Evolutionary conservation across 2,888 invertebrate genomes (phyloP), one percentile per base, ranked within the genome.

Genomic region (Cheilosia vulpina): DNA sequence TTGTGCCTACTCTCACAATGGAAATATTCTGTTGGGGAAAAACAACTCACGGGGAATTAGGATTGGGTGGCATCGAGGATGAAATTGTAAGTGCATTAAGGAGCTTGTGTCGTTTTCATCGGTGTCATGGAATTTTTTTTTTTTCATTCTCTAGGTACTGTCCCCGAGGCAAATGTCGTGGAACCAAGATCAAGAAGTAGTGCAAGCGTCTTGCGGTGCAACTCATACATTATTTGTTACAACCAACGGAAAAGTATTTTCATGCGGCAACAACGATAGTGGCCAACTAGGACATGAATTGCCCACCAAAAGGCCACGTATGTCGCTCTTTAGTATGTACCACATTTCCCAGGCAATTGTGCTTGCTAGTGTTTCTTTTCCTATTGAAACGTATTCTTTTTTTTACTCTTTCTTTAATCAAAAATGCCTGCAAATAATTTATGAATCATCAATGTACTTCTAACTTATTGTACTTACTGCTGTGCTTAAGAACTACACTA

Each of bases 191-290:
- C 92, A 92, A 71, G 92, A 93, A 87, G 92, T 95, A 2, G 90
- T 92, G 58, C 92, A 93, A 71, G 93, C 94, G 58, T 95, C 96
- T 5, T 96, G 98, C 89, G 98, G 98, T 24, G 95, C 96, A 88
- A 95, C 95, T 88, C 98, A 98, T 91, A 96, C 97, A 0, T 91
- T 98, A 15, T 94, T 98, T 87, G 93, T 98, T 0, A 95, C 96
- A 0, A 93, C 93, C 78, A 94, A 95, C 90, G 98, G 98, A 11
- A 94, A 95, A 89, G 93, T 98, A 6, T 98, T 95, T 92, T 96
- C 98, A 2, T 98, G 98, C 93, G 99, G 99, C 1, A 96, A 94
- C 90, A 99, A 99, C 93, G 98, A 98, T 90, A 95, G 95, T 89
- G 97, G 98, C 1, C 99, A 99, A 91, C 94, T 99, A 69, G 99